Evolutionary conservation across 2,113 vertebrate species (phyloP), one percentile per base, ranked within the genome.

Genomic region (Vulpes vulpes): DNA sequence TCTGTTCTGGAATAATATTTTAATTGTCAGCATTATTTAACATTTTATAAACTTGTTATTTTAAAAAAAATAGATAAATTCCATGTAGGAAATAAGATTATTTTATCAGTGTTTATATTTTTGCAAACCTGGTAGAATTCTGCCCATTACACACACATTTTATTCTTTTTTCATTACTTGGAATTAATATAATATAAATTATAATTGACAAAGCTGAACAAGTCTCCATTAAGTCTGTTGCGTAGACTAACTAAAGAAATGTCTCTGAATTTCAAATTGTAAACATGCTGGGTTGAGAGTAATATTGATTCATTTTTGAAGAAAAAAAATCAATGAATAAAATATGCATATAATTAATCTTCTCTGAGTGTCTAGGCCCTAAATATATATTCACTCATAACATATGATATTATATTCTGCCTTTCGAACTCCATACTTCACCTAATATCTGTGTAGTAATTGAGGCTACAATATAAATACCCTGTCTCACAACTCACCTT

Each of bases 11-110:
- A 74, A 87, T 38, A 71, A 43, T 25, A 43, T 82, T 78, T 96
- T 79, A 49, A 69, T 79, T 83, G 89, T 76, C 38, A 59, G 25
- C 23, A 22, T 71, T 69, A 62, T 71, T 95, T 89, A 95, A n/a
- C 23, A 65, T 85, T 73, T 69, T 74, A 64, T 85, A 69, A 74
- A 62, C 7, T 30, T 65, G 1, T 51, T 79, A 55, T 89, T 94
- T 71, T 89, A 86, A 83, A 1, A 23, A 85, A 62, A 22, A 20
- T 88, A 91, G 19, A 80, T 64, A 87, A 88, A 0, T 17, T 74
- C 20, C 90, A 49, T 11, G 27, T 30, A 32, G 94, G 43, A 92
- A 78, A 69, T 91, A 83, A 83, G 55, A 82, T 80, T 27, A 80
- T 78, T 88, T 92, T 82, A 71, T 83, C 84, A 79, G 49, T 35